Base-by-base conservation (phyloP, 1,140 invertebrate species). In the Drosophila sechellia region DNA sequence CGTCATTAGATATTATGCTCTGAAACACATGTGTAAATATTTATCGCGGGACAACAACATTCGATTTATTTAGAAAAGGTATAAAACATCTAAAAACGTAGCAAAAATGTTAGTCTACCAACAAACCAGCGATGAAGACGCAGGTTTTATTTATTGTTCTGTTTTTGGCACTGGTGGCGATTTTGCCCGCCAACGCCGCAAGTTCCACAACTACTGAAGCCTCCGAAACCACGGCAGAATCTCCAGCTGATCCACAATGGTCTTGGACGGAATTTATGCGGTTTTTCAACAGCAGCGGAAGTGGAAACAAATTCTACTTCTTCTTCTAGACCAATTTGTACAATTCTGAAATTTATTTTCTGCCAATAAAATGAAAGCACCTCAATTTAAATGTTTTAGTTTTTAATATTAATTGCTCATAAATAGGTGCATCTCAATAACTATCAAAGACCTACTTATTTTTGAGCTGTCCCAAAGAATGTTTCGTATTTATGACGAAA, bases 231-330 rank as follows among this genome's bases (percentile, higher is more conserved):
- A 4, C 59, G 31, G 37, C 52, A 2, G 31, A 40, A 35, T 52
- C 40, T 25, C 40, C 42, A 6, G 15, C 55, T 37, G 48, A 15
- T 31, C 31, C 70, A 1, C 49, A 59, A 49, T 43, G 56, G 54
- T 39, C 59, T 17, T 64, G 59, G 71, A 39, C 20, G 11, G 59
- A 48, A 15, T 49, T 75, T 3, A 6, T 52, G 0, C 34, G 40
- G 11, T 43, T 45, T 46, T 34, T 74, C 0, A 63, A 55, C 37
- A 17, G 63, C 25, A 50, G 46, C 31, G 43, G 20, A 22, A 39
- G 15, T 1, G 71, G 60, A 43, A 75, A 75, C n/a, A 75, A 75
- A 17, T 75, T 75, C 8, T 75, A 75, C 39, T 75, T 75, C 17
- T 75, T 75, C 45, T 75, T 75, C n/a, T 75, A 65, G n/a, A 12